Base-by-base conservation (phyloP, 2,797 vertebrate genomes). In the Typhlichthys subterraneus region DNA sequence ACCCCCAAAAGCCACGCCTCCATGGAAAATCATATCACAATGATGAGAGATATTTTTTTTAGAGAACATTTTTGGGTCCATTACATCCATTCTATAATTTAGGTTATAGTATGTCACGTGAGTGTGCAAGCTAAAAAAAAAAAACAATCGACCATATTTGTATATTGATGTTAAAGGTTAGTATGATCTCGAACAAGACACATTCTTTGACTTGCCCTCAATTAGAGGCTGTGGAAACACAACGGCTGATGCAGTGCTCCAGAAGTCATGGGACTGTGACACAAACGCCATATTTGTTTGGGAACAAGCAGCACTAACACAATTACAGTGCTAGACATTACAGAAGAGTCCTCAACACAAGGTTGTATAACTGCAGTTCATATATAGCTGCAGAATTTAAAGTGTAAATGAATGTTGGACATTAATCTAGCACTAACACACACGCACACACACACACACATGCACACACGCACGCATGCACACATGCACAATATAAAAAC, bases 231-330 rank as follows among this genome's bases (percentile, higher is more conserved):
- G 45, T 60, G 69, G 59, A 59, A 67, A 51, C 45, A 79, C 72
- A 80, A 57, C 63, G 72, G 31, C 15, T 69, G 67, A 70, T 67
- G 64, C 66, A 42, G 54, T 55, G 65, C 57, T 72, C 45, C 51
- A 75, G 76, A 55, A 49, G 87, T 92, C 91, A 91, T 86, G 81
- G 61, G 89, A 84, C 80, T 23, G 56, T 67, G 66, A 23, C 67
- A 66, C 69, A 70, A 61, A 59, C 52, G 53, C 56, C 58, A 57
- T 59, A 69, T 75, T 66, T 68, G 69, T 61, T 53, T 46, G 31
- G 57, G 29, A 53, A 65, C 58, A n/a, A 48, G 73, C 46, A 62
- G 61, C 23, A 66, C 59, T 86, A 87, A 90, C 83, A 60, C 68
- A 76, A 87, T 89, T 85, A 89, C 62, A 57, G 65, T 57, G 33